Evolutionary conservation across 2,113 vertebrate genomes (phyloP), one percentile per base, ranked within the genome.

Genomic region (Anseranas semipalmata): DNA sequence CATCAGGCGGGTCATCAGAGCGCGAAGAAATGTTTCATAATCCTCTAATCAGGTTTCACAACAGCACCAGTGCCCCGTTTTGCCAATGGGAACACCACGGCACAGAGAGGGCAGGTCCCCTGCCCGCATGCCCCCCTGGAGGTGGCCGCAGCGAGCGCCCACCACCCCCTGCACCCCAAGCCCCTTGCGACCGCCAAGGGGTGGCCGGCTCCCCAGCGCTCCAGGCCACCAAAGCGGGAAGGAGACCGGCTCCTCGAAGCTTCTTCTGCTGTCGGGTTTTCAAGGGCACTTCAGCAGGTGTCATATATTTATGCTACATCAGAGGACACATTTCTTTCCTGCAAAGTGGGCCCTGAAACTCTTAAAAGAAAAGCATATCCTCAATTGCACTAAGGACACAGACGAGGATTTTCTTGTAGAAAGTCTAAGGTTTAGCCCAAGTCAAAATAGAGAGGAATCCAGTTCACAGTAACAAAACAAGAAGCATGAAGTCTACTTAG

Each of bases 21-120:
- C 60, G 76, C 72, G 67, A 89, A 85, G 53, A 94, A 95, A 96
- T 37, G 77, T 63, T 90, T 87, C 91, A 92, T 74, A 95, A 93
- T 75, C 85, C 80, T 63, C 55, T 72, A 83, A 91, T 59, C 89
- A 89, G 25, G 59, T 96, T 88, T 93, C 93, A 89, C 85, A 91
- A 87, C 85, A 94, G 9, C 27, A 50, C 9, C 41, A 45, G 58
- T 82, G 59, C 37, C 58, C 68, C 85, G 58, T 79, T 95, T 91
- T 76, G 59, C 75, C 84, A 59, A 15, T 79, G 46, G 6, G 75
- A 84, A 68, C 9, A 6, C n/a, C 8, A 28, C 6, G 12, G 48
- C 70, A 82, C 20, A 84, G 73, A 67, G 21, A 85, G 28, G 45
- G n/a, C 21, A 70, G 70, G 43, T 81, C 28, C 12, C 33, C 17